Conservation (phyloP, 2,797 vertebrate species). For the Lagothrix lagotricha region DNA sequence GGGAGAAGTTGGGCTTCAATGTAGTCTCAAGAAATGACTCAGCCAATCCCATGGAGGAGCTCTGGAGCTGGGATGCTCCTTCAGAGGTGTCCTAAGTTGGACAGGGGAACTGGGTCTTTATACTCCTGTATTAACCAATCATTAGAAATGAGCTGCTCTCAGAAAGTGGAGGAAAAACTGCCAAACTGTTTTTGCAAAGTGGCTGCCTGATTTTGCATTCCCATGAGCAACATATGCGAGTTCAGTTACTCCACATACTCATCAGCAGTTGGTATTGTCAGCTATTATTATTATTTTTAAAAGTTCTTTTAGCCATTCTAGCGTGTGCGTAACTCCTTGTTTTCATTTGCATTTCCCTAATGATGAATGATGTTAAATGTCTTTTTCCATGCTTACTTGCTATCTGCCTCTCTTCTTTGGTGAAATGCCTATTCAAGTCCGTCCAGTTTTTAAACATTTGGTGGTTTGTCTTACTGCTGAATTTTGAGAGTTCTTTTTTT, state of each 20-base stretch:
- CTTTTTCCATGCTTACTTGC: background rate
- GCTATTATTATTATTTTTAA: background rate
- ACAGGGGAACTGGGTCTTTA: background rate
- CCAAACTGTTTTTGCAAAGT: background rate
- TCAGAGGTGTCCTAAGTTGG: background rate
- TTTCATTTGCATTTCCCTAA: constrained; percentile 33
- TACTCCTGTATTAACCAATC: background rate
- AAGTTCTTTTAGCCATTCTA: background rate
- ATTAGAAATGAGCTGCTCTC: background rate
- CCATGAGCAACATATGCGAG: background rate
- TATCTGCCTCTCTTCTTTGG: background rate
- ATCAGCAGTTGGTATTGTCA: background rate
- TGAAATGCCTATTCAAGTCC: background rate
- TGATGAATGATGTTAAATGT: background rate
- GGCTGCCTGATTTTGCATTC: background rate
- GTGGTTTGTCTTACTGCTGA: constrained; percentile 1
- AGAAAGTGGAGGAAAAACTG: background rate
- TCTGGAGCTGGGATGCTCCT: background rate
- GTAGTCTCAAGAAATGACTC: background rate
- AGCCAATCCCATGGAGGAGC: background rate
- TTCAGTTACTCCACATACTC: background rate
- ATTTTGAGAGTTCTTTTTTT: constrained; percentile 13
- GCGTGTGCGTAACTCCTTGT: background rate
- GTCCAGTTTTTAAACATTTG: background rate
- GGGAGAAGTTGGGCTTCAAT: background rate